These are phyloP conservation scores for Rotaria magnacalcarata DNA, from an alignment of 2,888 invertebrate genomes.

Conservation along the genomic window DNA sequence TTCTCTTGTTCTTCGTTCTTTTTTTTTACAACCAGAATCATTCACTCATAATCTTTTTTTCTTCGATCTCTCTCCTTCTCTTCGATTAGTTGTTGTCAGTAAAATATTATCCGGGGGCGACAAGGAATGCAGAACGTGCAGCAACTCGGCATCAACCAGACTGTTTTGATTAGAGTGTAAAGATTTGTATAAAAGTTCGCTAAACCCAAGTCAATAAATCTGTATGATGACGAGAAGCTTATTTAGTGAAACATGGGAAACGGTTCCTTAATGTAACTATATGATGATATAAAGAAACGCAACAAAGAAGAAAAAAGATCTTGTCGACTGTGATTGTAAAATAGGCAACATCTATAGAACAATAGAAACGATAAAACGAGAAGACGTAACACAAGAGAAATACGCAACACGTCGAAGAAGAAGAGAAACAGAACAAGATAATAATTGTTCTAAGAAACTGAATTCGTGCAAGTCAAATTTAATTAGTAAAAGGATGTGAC, in stretches of 20 bases:
- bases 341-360: background rate
- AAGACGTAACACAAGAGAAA: background rate
- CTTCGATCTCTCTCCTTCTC: background rate
- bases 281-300: background rate
- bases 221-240: background rate
- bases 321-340: background rate
- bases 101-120: background rate
- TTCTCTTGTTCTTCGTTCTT: background rate
- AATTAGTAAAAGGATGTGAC: background rate
- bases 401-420: background rate
- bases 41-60: slow-evolving; percentile 7
- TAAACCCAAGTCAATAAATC: background rate
- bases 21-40: background rate
- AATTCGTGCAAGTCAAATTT: slow-evolving; percentile 25
- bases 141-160: background rate
- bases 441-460: background rate
- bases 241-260: background rate
- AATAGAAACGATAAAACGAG: background rate
- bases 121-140: background rate
- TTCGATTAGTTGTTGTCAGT: background rate
- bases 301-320: background rate
- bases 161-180: slow-evolving; percentile 1
- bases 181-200: background rate
- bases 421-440: background rate
- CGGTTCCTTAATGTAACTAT: background rate